phyloP scores from a whole-genome alignment of 1,140 invertebrate species.

The Drosophila ogumai region DNA sequence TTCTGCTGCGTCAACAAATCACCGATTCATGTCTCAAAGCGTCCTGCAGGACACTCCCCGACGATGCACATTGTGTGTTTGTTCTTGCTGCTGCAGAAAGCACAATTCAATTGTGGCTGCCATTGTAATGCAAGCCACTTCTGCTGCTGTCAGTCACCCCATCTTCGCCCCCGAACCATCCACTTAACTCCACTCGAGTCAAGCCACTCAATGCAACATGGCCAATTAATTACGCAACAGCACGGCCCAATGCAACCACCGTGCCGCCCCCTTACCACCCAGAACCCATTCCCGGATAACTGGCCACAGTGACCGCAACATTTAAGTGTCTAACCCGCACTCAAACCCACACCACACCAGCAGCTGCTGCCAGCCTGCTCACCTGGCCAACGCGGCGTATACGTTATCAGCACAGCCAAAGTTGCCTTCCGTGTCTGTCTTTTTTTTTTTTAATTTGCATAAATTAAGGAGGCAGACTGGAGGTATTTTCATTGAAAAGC shows the following conservation, averaged over 20 bases:
- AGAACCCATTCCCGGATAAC: not conserved
- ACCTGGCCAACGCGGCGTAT: slow-evolving; percentile 64
- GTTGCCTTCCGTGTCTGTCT: slow-evolving; percentile 45
- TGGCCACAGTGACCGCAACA: slow-evolving; percentile 68
- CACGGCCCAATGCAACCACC: slow-evolving; percentile 39
- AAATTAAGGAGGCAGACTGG: slow-evolving; percentile 55
- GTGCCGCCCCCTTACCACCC: not conserved
- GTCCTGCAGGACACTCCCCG: not conserved
- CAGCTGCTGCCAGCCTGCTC: slow-evolving; percentile 6
- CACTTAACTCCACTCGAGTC: slow-evolving; percentile 1
- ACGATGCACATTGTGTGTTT: slow-evolving; percentile 45
- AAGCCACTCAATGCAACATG: slow-evolving; percentile 78
- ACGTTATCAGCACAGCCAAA: slow-evolving; percentile 21
- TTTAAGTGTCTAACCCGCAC: slow-evolving; percentile 65
- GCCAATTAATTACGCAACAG: slow-evolving; percentile 82
- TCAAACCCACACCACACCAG: slow-evolving; percentile 11
- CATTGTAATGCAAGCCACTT: slow-evolving; percentile 62
- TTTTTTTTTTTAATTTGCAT: slow-evolving; percentile 78
- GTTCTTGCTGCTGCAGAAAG: slow-evolving; percentile 27
- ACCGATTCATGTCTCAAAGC: slow-evolving; percentile 34
- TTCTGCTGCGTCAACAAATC: slow-evolving; percentile 44
- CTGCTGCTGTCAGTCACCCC: slow-evolving; percentile 35
- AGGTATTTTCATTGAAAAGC: slow-evolving; percentile 57
- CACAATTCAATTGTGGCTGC: slow-evolving; percentile 72
- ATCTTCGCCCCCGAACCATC: not conserved